Percentiles rank a stretch among this genome's conserved stretches.
Conservation (phyloP, 2,797 vertebrate species). For the Hafferia zeledoni region DNA sequence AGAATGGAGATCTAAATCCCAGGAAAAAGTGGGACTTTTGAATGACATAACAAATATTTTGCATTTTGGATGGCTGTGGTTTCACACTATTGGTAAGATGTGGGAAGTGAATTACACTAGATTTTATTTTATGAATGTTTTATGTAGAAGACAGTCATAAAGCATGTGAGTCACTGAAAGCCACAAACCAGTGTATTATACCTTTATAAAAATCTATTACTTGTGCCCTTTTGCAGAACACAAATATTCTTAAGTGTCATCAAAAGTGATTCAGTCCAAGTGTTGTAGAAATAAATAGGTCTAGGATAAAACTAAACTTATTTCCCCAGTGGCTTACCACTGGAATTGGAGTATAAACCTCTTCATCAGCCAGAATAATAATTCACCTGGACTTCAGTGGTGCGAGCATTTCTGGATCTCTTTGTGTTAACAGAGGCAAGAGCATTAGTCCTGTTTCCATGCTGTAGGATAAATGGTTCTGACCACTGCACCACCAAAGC, state of each 20-base stretch:
- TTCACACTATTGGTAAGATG: neutral
- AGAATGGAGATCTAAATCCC: neutral
- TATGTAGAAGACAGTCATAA: neutral
- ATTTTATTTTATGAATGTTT: neutral
- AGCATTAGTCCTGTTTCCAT: neutral
- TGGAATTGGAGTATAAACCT: neutral
- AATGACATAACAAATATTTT: neutral
- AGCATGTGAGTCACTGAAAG: neutral
- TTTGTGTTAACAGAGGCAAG: neutral
- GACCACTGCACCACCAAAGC: neutral
- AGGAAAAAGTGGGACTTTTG: neutral
- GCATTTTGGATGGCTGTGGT: neutral
- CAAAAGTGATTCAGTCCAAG: neutral
- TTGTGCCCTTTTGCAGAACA: neutral
- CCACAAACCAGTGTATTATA: neutral
- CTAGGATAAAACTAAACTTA: neutral
- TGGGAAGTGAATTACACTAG: neutral
- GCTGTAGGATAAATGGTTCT: neutral
- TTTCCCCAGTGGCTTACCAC: neutral
- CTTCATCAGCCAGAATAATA: neutral
- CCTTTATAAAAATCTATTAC: constrained; percentile 1
- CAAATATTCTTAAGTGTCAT: neutral
- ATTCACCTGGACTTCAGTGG: neutral
- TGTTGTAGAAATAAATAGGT: neutral
- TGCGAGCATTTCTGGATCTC: neutral